Conservation (phyloP, 2,113 vertebrate species). For the Oryzias woworae region DNA sequence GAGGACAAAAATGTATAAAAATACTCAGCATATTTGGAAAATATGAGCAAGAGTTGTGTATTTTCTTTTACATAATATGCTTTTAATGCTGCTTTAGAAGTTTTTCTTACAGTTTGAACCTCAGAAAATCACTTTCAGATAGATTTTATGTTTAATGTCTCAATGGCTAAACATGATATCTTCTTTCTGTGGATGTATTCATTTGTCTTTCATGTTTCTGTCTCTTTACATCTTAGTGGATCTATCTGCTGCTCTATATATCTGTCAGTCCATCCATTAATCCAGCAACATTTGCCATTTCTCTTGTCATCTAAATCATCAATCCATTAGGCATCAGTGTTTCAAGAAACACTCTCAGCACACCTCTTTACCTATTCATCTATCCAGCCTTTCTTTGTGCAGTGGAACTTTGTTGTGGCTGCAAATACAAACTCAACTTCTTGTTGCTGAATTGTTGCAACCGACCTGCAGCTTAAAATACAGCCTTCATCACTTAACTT, state of each 20-base stretch:
- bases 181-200: conserved; percentile 21
- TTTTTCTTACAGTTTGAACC: conserved; percentile 33
- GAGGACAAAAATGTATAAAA: neutral
- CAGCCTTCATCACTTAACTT: neutral
- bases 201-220: conserved; percentile 19
- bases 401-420: conserved; percentile 15
- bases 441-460: conserved; percentile 40
- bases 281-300: conserved; percentile 54
- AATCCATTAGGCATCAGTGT: conserved; percentile 58
- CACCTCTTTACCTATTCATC: conserved; percentile 47
- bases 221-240: conserved; percentile 43
- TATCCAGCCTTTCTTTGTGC: conserved; percentile 52
- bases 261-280: conserved; percentile 66
- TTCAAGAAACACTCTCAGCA: conserved; percentile 42
- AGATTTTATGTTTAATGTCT: conserved; percentile 21
- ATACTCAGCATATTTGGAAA: no score
- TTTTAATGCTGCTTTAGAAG: neutral
- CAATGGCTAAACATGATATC: conserved; percentile 22
- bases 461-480: conserved; percentile 38
- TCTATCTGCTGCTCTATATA: conserved; percentile 43
- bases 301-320: conserved; percentile 65
- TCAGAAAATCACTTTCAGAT: conserved; percentile 7
- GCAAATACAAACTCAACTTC: conserved; percentile 32
- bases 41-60: neutral
- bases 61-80: conserved; percentile 5